phyloP scores from a whole-genome alignment of 2,888 invertebrate genomes.

The Miltochrista miniata region DNA sequence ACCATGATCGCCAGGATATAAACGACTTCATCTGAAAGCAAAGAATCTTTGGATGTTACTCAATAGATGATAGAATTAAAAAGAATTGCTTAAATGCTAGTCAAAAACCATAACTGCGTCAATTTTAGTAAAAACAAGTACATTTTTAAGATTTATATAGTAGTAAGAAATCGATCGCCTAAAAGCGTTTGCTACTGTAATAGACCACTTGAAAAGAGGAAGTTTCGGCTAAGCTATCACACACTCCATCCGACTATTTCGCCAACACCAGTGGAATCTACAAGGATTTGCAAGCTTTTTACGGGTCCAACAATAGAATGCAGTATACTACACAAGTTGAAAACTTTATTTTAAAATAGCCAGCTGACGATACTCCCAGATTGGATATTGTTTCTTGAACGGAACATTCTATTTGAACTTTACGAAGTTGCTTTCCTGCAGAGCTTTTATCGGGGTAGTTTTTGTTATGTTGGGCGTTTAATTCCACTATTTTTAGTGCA shows the following conservation, averaged over 20 bases:
- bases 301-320: constrained; percentile 55
- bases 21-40: no score
- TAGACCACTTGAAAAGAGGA: constrained; percentile 46
- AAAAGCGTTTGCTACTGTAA: constrained; percentile 28
- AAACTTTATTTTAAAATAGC: constrained; percentile 46
- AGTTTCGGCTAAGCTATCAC: constrained; percentile 73
- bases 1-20: no score
- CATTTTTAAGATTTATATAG: no score
- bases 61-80: no score
- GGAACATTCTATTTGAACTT: constrained; percentile 24
- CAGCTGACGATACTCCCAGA: constrained; percentile 26
- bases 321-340: constrained; percentile 37
- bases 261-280: constrained; percentile 58
- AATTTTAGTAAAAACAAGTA: no score
- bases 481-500: not conserved
- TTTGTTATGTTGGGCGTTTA: constrained; percentile 3
- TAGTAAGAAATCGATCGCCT: not conserved
- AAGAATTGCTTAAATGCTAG: no score
- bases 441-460: not conserved
- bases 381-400: constrained; percentile 34
- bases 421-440: constrained; percentile 19
- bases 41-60: no score
- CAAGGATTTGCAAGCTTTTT: constrained; percentile 73
- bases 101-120: no score
- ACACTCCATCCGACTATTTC: constrained; percentile 66